Base-by-base conservation (phyloP, 2,888 invertebrate species). In the Drosophila cracens region DNA sequence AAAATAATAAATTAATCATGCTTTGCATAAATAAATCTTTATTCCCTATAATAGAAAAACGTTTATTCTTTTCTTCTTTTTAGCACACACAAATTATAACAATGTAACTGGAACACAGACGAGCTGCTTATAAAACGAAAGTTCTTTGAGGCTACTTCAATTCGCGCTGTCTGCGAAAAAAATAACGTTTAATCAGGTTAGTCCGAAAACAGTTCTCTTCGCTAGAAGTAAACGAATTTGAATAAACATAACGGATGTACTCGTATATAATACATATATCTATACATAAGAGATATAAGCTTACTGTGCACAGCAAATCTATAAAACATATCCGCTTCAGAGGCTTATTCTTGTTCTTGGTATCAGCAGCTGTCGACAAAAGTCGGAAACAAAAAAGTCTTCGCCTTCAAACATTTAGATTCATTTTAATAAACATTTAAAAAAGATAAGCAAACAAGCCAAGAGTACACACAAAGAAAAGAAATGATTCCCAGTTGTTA, bases 91-190 rank as follows among this genome's bases (percentile, higher is more conserved):
- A 34, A 46, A 25, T 36, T 65, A 29, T 38, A 68, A 81, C 59
- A 76, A 83, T 83, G 82, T 81, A 86, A 86, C 61, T 48, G 56
- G 53, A 53, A 31, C 36, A 18, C n/a, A 31, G 31, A 43, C 46
- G 38, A 67, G 33, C 53, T n/a, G n/a, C 36, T 62, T 64, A 25
- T 29, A 29, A 61, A 53, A 34, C 49, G 29, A 60, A 59, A 60
- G 67, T 34, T 56, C 46, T 34, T 57, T 64, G 54, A 71, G 60
- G 51, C 59, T 51, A 57, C 31, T 49, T 63, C n/a, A 31, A 34
- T 57, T 60, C 33, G 51, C 40, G 1, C 34, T 46, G 16, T 46
- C 46, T 25, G 46, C 46, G 46, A 53, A 18, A 54, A 63, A 58
- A 40, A 8, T 13, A 49, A 40, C 27, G 13, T 10, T 18, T 59